Evolutionary conservation across 2,888 invertebrate genomes (phyloP).

Genomic region (Odontocolon sp.): DNA sequence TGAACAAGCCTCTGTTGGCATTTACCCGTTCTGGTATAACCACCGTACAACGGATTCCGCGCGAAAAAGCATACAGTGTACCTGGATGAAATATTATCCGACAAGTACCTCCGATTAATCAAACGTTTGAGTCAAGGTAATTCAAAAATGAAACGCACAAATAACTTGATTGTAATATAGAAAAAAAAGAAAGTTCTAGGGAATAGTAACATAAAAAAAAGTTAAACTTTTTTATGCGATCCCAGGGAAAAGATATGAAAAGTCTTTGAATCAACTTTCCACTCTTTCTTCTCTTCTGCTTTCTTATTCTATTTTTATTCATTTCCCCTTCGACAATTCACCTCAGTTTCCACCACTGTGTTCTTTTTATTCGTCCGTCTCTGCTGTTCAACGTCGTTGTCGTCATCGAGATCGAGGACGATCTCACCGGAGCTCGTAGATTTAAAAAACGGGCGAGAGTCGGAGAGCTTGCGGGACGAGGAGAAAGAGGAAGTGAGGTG

Average conservation of each 20-base stretch:
- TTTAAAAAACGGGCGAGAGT: conserved; percentile 58
- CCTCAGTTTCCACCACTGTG: background rate
- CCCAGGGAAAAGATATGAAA: background rate
- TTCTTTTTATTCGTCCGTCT: conserved; percentile 7
- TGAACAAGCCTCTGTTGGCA: conserved; percentile 58
- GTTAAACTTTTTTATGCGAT: background rate
- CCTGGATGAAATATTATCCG: conserved; percentile 43
- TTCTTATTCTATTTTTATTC: background rate
- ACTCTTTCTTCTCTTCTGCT: too few species aligned
- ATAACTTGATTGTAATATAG: conserved; percentile 5
- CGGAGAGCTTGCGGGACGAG: conserved; percentile 15
- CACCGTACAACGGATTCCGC: conserved; percentile 13
- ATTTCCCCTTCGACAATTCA: conserved; percentile 3
- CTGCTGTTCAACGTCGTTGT: conserved; percentile 40
- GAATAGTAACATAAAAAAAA: too few species aligned
- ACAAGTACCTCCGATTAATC: conserved; percentile 46
- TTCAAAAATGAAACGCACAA: conserved; percentile 19
- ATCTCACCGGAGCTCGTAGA: conserved; percentile 61
- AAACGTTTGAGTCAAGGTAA: conserved; percentile 33
- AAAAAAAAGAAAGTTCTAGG: conserved; percentile 1
- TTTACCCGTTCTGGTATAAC: conserved; percentile 45
- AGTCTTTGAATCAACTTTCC: background rate
- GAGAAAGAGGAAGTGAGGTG: background rate
- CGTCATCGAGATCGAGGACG: conserved; percentile 63
- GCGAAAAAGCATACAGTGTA: conserved; percentile 30